Percentiles rank a stretch among this genome's conserved stretches.
phyloP scores from a whole-genome alignment of 2,797 vertebrate genomes.

The Margarornis squamiger region DNA sequence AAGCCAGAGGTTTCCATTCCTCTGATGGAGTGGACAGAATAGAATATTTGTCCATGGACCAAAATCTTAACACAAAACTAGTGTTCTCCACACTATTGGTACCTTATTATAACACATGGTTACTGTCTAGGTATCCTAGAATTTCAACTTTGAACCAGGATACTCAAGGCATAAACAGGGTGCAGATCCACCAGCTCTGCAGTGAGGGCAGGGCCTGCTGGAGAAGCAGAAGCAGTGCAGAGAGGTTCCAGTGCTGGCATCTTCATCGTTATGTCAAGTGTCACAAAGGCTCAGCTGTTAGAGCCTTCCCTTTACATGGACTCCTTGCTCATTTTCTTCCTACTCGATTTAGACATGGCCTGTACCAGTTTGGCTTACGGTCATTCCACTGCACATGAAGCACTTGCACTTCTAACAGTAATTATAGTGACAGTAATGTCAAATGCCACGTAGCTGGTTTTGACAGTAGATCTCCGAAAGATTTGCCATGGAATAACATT shows the following conservation, averaged over 20 bases:
- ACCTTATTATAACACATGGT: background rate
- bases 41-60: accelerated
- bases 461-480: background rate
- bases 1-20: background rate
- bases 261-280: background rate
- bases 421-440: background rate
- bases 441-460: background rate
- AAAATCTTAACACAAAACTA: background rate
- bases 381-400: background rate
- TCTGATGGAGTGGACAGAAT: background rate
- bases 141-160: background rate
- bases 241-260: background rate
- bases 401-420: background rate
- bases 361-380: background rate
- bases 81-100: background rate
- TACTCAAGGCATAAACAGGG: background rate
- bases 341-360: background rate
- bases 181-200: background rate
- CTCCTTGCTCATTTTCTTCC: background rate
- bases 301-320: background rate
- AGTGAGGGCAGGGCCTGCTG: background rate
- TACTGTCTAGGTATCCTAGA: background rate
- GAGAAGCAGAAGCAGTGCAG: background rate
- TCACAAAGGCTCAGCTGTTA: background rate
- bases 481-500: background rate